Conservation (phyloP, 2,797 vertebrate genomes). For the Sebastes trivittatus region DNA sequence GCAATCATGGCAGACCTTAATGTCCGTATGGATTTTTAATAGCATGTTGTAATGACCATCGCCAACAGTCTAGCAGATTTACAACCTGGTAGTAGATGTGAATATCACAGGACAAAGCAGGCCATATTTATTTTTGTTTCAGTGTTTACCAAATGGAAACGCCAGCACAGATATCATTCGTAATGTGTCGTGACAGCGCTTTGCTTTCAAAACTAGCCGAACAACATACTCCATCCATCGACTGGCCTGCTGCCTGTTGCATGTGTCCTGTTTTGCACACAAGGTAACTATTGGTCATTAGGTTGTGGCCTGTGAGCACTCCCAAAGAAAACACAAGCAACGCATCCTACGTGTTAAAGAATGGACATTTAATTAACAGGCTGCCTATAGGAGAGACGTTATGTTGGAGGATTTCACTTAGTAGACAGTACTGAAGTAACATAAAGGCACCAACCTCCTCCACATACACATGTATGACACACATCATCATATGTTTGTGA, state of each 20-base stretch:
- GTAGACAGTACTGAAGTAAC: background rate
- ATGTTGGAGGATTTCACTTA: background rate
- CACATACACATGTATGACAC: background rate
- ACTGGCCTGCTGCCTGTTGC: background rate
- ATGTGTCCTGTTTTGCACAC: slow-evolving; percentile 5
- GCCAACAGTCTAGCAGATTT: slow-evolving; percentile 31
- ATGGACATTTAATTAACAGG: slow-evolving; percentile 12
- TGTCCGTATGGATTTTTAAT: slow-evolving; percentile 49
- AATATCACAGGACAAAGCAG: background rate
- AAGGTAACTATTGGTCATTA: slow-evolving; percentile 3
- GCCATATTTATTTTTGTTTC: slow-evolving; percentile 24
- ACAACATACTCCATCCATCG: slow-evolving; percentile 23
- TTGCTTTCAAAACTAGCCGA: slow-evolving; percentile 45
- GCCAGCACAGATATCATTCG: slow-evolving; percentile 18
- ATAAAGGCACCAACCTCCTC: background rate
- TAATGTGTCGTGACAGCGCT: slow-evolving; percentile 6
- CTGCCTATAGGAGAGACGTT: background rate
- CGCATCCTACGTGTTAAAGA: background rate
- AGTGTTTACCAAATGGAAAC: slow-evolving; percentile 55
- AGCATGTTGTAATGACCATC: slow-evolving; percentile 51
- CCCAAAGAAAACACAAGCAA: slow-evolving; percentile 33
- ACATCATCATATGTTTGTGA: background rate
- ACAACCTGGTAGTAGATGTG: background rate
- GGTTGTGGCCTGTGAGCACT: background rate
- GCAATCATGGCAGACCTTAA: slow-evolving; percentile 37